Evolutionary conservation across 2,888 invertebrate genomes (phyloP).

Genomic region (Lypha dubia): DNA sequence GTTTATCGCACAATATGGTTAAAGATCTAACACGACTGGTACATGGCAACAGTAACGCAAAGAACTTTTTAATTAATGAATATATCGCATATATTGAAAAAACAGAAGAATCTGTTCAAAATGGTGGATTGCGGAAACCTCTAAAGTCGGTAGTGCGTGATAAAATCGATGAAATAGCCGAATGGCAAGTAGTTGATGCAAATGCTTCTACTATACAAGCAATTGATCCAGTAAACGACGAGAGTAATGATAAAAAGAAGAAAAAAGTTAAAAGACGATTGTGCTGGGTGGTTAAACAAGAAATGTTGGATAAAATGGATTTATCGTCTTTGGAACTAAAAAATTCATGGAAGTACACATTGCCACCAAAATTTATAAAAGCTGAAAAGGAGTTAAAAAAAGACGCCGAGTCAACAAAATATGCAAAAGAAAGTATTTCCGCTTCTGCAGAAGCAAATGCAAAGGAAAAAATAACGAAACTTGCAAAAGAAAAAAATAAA

Average conservation of each 20-base stretch:
- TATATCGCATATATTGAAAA: slow-evolving; percentile 86
- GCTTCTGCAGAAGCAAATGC: not conserved
- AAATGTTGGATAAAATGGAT: slow-evolving; percentile 85
- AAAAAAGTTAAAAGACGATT: slow-evolving; percentile 84
- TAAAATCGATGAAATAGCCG: slow-evolving; percentile 86
- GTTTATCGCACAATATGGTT: slow-evolving; percentile 84
- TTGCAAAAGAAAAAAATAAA: slow-evolving; percentile 78
- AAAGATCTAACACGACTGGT: slow-evolving; percentile 87
- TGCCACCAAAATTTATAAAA: slow-evolving; percentile 78
- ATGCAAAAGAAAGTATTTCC: slow-evolving; percentile 13
- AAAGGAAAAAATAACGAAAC: slow-evolving; percentile 76
- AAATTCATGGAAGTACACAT: slow-evolving; percentile 85
- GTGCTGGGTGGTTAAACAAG: slow-evolving; percentile 88
- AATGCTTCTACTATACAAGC: slow-evolving; percentile 78
- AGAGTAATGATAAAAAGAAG: slow-evolving; percentile 69
- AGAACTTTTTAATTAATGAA: slow-evolving; percentile 86
- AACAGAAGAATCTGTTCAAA: slow-evolving; percentile 76
- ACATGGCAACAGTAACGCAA: slow-evolving; percentile 87
- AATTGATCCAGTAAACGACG: slow-evolving; percentile 74
- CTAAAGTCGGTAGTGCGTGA: slow-evolving; percentile 84
- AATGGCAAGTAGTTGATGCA: slow-evolving; percentile 85
- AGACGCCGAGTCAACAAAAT: slow-evolving; percentile 27
- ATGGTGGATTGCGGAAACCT: slow-evolving; percentile 76
- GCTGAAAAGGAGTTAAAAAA: slow-evolving; percentile 54
- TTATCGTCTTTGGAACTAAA: slow-evolving; percentile 84